Conservation (phyloP, 2,113 vertebrate species). For the Hepsetus odoe region DNA sequence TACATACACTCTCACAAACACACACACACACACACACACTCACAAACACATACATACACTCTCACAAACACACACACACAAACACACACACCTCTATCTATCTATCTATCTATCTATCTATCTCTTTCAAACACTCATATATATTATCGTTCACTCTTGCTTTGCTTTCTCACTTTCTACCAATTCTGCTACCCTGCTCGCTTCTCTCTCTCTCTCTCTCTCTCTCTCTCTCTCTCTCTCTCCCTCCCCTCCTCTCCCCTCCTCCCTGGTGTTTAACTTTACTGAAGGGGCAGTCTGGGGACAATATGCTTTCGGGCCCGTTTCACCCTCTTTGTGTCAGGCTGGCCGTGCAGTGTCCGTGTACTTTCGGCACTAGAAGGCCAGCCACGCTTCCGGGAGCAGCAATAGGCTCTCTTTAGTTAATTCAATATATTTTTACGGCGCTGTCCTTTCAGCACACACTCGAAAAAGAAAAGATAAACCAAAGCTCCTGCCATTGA, state of each 20-base stretch:
- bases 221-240: too few relatives aligned
- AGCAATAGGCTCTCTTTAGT: constrained; percentile 70
- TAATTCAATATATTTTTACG: constrained; percentile 81
- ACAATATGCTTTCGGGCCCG: constrained; percentile 84
- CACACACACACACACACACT: too few relatives aligned
- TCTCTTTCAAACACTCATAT: not conserved
- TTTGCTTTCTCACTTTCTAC: not conserved
- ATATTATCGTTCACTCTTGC: not conserved
- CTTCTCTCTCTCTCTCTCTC: not conserved
- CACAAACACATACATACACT: too few relatives aligned
- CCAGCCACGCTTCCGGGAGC: constrained; percentile 75
- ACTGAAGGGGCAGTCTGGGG: constrained; percentile 68
- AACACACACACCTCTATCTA: constrained; percentile 15
- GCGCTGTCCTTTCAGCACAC: constrained; percentile 71
- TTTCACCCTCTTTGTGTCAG: constrained; percentile 80
- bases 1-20: too few relatives aligned
- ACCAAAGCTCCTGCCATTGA: constrained; percentile 68
- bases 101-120: constrained; percentile 1
- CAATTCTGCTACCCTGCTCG: too few relatives aligned
- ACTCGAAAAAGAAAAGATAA: constrained; percentile 76
- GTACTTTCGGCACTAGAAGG: constrained; percentile 65
- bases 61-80: too few relatives aligned
- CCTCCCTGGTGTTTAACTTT: constrained; percentile 61
- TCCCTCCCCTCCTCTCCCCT: constrained; percentile 11
- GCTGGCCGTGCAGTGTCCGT: constrained; percentile 71